phyloP scores from a whole-genome alignment of 2,797 vertebrate species.

The Siniperca undulata region DNA sequence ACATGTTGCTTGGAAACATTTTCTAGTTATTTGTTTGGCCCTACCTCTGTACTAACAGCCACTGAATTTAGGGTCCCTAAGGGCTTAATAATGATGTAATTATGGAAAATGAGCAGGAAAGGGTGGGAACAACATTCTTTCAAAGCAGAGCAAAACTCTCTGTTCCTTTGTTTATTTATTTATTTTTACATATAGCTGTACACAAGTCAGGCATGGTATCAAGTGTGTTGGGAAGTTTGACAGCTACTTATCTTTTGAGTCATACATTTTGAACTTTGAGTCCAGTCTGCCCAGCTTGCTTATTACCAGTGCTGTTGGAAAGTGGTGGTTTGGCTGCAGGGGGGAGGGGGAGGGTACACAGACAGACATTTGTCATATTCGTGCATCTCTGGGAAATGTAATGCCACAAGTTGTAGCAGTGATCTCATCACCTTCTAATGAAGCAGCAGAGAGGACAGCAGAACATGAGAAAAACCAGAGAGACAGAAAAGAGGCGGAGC shows the following conservation, averaged over 20 bases:
- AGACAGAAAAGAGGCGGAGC: conserved; percentile 77
- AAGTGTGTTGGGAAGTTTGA: conserved; percentile 1
- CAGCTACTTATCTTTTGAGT: conserved; percentile 14
- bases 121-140: conserved; percentile 40
- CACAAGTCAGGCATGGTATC: neutral
- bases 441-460: conserved; percentile 48
- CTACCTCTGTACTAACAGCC: neutral
- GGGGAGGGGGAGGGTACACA: neutral
- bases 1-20: conserved; percentile 17
- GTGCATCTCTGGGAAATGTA: conserved; percentile 13
- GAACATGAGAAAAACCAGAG: conserved; percentile 57
- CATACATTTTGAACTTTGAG: conserved; percentile 24
- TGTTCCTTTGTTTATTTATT: neutral
- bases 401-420: conserved; percentile 28
- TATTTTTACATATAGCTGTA: neutral
- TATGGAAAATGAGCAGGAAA: conserved; percentile 42
- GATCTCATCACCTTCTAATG: conserved; percentile 49
- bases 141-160: conserved; percentile 20
- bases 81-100: conserved; percentile 54
- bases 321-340: neutral
- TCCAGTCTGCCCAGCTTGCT: neutral
- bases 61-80: conserved; percentile 9
- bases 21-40: conserved; percentile 1
- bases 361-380: neutral
- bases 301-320: neutral